Evolutionary conservation across 1,140 invertebrate species (phyloP).

Genomic region (Camponotus vicinus): DNA sequence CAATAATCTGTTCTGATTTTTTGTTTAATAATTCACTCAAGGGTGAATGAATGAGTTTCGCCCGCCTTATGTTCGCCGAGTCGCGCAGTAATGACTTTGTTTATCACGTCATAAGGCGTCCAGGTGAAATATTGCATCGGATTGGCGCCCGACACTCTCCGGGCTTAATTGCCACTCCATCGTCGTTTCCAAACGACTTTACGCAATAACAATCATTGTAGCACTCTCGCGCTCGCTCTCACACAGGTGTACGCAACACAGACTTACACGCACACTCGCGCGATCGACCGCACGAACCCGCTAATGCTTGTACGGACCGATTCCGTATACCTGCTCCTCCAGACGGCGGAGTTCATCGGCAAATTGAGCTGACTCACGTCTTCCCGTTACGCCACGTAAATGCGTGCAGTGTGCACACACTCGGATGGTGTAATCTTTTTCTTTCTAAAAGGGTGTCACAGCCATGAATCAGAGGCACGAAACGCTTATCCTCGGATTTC

Average conservation of each 20-base stretch:
- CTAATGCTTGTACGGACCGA: conserved; percentile 60
- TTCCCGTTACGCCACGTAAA: conserved; percentile 73
- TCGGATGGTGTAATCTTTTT: conserved; percentile 34
- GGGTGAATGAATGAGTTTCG: conserved; percentile 33
- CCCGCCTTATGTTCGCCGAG: conserved; percentile 76
- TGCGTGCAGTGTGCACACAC: conserved; percentile 46
- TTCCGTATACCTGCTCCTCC: conserved; percentile 68
- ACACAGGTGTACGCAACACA: conserved; percentile 29
- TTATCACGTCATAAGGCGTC: conserved; percentile 82
- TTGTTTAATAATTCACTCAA: conserved; percentile 36
- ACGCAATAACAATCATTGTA: conserved; percentile 73
- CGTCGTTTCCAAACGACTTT: conserved; percentile 73
- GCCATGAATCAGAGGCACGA: conserved; percentile 20
- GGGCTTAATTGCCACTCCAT: conserved; percentile 61
- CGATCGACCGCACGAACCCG: conserved; percentile 39
- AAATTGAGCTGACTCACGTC: conserved; percentile 76
- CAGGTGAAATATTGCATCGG: conserved; percentile 81
- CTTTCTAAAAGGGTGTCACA: background rate
- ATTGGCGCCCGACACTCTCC: conserved; percentile 59
- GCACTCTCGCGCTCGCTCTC: background rate
- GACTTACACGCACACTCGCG: conserved; percentile 25
- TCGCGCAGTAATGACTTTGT: conserved; percentile 83
- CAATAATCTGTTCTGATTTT: conserved; percentile 56
- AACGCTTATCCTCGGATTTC: background rate
- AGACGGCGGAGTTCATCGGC: conserved; percentile 60